Evolutionary conservation across 2,113 vertebrate genomes (phyloP), one percentile per base, ranked within the genome.

Genomic region (Muscicapa adusta): DNA sequence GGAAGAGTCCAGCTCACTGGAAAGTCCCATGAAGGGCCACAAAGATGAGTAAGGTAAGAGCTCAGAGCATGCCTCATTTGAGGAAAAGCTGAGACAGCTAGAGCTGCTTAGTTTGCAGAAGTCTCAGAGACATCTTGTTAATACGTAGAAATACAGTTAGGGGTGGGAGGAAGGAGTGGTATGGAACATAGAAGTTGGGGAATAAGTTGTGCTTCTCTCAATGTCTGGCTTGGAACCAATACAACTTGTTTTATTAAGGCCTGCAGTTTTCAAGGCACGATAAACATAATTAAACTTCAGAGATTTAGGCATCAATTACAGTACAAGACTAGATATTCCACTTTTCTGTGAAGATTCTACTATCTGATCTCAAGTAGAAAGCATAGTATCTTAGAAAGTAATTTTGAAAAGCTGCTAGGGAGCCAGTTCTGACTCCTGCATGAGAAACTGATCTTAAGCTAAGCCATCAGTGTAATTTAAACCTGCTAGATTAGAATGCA

Each of bases 101-200:
- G 36, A 31, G 8, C 6, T 79, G 16, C 71, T 43, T 65, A 63
- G 8, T 19, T 38, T 53, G 40, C 19, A 38, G 54, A 77, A 36
- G n/a, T 28, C 67, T 76, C 31, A 60, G 11, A 11, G 10, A 6
- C 5, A 45, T 42, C 28, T 47, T 67, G 45, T 48, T 17, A n/a
- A 22, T 25, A 7, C 8, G 5, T 14, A 42, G 57, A 65, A 76
- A 36, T 36, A 68, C 0, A 0, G 3, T 4, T 12, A 1, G 8
- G 5, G 2, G 6, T 8, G 42, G 6, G 10, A 40, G 3, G 2
- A 17, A 24, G 23, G 12, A 51, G 11, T 25, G 28, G 2, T 2
- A 2, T 36, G 16, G 8, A 75, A 36, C 6, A 38, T 60, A 47
- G 18, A 26, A 51, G 2, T n/a, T 7, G 20, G 31, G 14, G 15